Conservation (phyloP, 2,113 vertebrate genomes). For the Petromus typicus region DNA sequence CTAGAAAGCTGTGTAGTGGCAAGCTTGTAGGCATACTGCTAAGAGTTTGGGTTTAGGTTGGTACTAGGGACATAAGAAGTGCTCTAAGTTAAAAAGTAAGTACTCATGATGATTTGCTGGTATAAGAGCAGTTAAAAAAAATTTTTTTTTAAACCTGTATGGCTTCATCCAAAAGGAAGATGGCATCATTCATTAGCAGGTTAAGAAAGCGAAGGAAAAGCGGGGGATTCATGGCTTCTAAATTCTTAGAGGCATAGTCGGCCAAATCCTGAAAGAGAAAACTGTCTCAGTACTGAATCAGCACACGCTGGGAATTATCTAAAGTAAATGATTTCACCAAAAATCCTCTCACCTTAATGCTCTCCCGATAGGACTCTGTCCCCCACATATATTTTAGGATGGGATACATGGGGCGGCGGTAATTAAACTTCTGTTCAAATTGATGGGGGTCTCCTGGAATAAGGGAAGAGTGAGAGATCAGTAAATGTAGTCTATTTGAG, state of each 20-base stretch:
- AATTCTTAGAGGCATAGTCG: slow-evolving; percentile 95
- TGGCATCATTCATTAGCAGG: slow-evolving; percentile 97
- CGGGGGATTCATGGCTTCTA: slow-evolving; percentile 98
- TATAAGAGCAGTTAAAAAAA: background rate
- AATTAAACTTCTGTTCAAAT: slow-evolving; percentile 99
- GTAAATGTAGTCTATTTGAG: background rate
- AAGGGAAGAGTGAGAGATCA: background rate
- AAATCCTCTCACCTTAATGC: slow-evolving; percentile 92
- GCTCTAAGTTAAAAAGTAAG: background rate
- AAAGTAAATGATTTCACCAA: background rate
- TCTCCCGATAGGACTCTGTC: slow-evolving; percentile 93
- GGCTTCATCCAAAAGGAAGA: slow-evolving; percentile 98
- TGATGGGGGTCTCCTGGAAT: slow-evolving; percentile 96
- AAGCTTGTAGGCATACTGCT: background rate
- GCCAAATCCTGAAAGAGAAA: slow-evolving; percentile 90
- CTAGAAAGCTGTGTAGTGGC: background rate
- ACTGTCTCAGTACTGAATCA: accelerated
- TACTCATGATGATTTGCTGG: background rate
- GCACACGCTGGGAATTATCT: background rate
- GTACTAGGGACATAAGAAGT: background rate
- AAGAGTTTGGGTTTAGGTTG: background rate
- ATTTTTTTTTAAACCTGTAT: slow-evolving; percentile 93
- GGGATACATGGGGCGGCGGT: slow-evolving; percentile 98
- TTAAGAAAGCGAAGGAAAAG: slow-evolving; percentile 98
- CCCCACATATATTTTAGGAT: slow-evolving; percentile 99